A percentile compares a stretch with the other conserved stretches of the same genome.
phyloP scores from a whole-genome alignment of 2,888 invertebrate genomes.

The Sinotaia quadrata region DNA sequence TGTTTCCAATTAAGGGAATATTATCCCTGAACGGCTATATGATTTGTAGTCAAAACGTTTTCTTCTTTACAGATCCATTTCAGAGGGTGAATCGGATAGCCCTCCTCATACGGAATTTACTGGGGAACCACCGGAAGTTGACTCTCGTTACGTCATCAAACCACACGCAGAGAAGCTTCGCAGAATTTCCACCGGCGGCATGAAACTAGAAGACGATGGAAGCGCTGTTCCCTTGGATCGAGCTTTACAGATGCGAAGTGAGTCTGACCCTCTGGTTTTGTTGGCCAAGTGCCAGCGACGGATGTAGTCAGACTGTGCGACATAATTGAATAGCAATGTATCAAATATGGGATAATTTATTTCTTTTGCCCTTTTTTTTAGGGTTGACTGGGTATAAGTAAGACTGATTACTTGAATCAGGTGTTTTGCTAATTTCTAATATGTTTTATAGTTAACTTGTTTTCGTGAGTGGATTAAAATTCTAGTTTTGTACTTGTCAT shows the following conservation, averaged over 20 bases:
- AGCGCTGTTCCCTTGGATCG: not conserved
- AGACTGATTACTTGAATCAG: no score
- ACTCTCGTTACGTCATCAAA: slow-evolving; percentile 62
- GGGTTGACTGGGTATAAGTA: no score
- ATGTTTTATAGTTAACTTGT: not conserved
- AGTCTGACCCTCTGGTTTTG: not conserved
- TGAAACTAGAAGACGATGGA: slow-evolving; percentile 72
- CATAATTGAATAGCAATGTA: not conserved
- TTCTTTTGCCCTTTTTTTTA: no score
- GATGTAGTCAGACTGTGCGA: no score
- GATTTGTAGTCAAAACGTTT: no score
- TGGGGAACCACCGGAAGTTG: slow-evolving; percentile 58
- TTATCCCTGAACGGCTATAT: no score
- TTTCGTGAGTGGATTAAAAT: not conserved
- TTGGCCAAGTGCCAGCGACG: no score
- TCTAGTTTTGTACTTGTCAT: not conserved
- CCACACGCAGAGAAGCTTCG: slow-evolving; percentile 73
- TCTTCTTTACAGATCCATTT: slow-evolving; percentile 39
- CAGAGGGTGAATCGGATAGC: slow-evolving; percentile 49
- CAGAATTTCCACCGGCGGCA: slow-evolving; percentile 86
- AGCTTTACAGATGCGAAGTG: slow-evolving; percentile 8
- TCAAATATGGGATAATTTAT: not conserved
- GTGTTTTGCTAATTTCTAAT: no score
- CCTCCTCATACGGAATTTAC: slow-evolving; percentile 60
- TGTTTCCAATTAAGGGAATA: no score